Evolutionary conservation across 1,140 invertebrate genomes (phyloP).

Genomic region (Solenopsis fugax): DNA sequence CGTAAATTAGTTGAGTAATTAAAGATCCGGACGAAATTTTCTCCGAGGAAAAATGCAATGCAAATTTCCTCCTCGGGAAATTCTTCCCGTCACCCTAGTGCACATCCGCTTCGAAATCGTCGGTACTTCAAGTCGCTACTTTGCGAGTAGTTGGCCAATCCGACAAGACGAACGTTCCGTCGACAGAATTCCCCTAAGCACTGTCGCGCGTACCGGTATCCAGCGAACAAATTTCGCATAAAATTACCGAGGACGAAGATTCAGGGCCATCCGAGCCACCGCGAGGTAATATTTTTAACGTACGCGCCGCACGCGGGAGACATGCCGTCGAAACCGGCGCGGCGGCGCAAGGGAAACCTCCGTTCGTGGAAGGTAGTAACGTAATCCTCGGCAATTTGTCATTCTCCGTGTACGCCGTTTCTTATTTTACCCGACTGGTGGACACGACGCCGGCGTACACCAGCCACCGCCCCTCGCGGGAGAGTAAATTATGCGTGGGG

Average conservation of each 20-base stretch:
- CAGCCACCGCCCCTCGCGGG: conserved; percentile 43
- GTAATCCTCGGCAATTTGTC: conserved; percentile 80
- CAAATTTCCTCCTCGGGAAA: conserved; percentile 38
- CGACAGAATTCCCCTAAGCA: conserved; percentile 46
- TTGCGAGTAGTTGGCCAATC: conserved; percentile 45
- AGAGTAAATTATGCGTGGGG: conserved; percentile 67
- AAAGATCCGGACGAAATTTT: conserved; percentile 32
- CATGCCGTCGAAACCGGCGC: conserved; percentile 29
- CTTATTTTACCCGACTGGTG: conserved; percentile 73
- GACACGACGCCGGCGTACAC: conserved; percentile 58
- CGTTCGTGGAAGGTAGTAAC: conserved; percentile 67
- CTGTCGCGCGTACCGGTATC: conserved; percentile 2
- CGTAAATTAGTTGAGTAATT: conserved; percentile 48
- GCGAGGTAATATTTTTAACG: conserved; percentile 72
- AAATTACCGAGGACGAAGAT: conserved; percentile 59
- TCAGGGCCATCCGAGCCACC: conserved; percentile 36
- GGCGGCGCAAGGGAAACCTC: not conserved
- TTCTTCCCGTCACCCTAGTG: not conserved
- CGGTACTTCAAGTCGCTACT: conserved; percentile 29
- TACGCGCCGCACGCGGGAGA: conserved; percentile 38
- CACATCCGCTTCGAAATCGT: not conserved
- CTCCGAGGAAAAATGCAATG: conserved; percentile 25
- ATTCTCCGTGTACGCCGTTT: conserved; percentile 73
- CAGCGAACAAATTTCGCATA: conserved; percentile 59
- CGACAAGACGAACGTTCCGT: conserved; percentile 52